A percentile compares a stretch with the other conserved stretches of the same genome.
Conservation (phyloP, 2,888 invertebrate species). For the Sinotaia quadrata region DNA sequence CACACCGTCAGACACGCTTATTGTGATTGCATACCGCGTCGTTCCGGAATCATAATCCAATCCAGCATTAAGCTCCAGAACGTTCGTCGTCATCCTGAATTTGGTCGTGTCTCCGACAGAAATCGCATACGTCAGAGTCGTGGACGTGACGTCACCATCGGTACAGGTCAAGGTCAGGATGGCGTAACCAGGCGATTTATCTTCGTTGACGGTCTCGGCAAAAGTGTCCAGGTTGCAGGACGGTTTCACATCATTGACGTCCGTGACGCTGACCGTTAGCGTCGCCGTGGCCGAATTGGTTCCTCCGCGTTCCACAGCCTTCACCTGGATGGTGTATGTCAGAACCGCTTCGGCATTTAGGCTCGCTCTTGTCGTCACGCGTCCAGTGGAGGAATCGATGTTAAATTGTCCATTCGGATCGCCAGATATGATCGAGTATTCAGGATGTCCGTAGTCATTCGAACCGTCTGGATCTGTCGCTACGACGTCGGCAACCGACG, state of each 20-base stretch:
- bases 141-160: constrained; percentile 32
- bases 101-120: constrained; percentile 38
- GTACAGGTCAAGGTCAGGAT: constrained; percentile 35
- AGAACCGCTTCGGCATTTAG: constrained; percentile 37
- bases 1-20: constrained; percentile 41
- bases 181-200: constrained; percentile 29
- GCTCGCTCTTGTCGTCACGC: constrained; percentile 21
- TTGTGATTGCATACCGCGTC: constrained; percentile 36
- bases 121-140: constrained; percentile 37
- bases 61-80: constrained; percentile 35
- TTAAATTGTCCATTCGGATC: constrained; percentile 46
- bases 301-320: constrained; percentile 42
- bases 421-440: constrained; percentile 48
- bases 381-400: constrained; percentile 35
- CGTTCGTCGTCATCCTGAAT: constrained; percentile 40
- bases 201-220: constrained; percentile 41
- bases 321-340: constrained; percentile 72
- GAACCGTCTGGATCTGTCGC: constrained; percentile 53
- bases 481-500: constrained; percentile 37
- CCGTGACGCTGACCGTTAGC: constrained; percentile 30
- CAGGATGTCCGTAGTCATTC: constrained; percentile 43
- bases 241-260: constrained; percentile 41
- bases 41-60: constrained; percentile 42
- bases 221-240: constrained; percentile 41
- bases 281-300: constrained; percentile 41